Evolutionary conservation across 2,113 vertebrate species (phyloP).

Genomic region (Chrysochloris asiatica): DNA sequence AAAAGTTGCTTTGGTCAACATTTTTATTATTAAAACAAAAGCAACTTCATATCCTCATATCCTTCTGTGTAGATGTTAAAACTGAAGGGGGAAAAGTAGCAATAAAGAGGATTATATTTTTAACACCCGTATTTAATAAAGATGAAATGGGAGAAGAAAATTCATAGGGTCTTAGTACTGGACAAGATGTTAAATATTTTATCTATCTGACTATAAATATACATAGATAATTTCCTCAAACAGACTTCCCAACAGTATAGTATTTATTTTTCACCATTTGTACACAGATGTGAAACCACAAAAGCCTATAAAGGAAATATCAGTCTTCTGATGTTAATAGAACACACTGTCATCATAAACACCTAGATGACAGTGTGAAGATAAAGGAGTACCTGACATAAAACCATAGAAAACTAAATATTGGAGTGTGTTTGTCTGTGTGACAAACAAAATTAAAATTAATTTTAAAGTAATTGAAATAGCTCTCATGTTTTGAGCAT

Average conservation of each 20-base stretch:
- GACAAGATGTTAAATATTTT: too few relatives aligned
- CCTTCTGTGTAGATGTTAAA: conserved; percentile 15
- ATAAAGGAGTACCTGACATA: background rate
- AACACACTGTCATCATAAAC: conserved; percentile 34
- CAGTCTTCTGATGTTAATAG: conserved; percentile 60
- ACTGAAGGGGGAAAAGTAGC: background rate
- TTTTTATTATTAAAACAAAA: background rate
- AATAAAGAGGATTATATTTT: background rate
- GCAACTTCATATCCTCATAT: too few relatives aligned
- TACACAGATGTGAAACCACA: conserved; percentile 19
- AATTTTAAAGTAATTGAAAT: background rate
- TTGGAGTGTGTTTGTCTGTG: background rate
- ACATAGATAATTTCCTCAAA: background rate
- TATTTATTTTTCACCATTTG: conserved; percentile 10
- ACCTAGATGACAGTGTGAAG: background rate
- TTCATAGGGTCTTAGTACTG: too few relatives aligned
- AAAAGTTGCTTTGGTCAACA: background rate
- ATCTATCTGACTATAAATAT: too few relatives aligned
- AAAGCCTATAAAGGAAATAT: conserved; percentile 24
- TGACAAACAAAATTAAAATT: background rate
- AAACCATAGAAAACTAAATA: conserved; percentile 22
- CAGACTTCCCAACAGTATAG: background rate
- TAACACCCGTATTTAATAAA: background rate
- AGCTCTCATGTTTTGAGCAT: background rate
- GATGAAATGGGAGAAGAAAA: background rate